Evolutionary conservation across 2,888 invertebrate species (phyloP), one percentile per base, ranked within the genome.

Genomic region (Limnephilus marmoratus): DNA sequence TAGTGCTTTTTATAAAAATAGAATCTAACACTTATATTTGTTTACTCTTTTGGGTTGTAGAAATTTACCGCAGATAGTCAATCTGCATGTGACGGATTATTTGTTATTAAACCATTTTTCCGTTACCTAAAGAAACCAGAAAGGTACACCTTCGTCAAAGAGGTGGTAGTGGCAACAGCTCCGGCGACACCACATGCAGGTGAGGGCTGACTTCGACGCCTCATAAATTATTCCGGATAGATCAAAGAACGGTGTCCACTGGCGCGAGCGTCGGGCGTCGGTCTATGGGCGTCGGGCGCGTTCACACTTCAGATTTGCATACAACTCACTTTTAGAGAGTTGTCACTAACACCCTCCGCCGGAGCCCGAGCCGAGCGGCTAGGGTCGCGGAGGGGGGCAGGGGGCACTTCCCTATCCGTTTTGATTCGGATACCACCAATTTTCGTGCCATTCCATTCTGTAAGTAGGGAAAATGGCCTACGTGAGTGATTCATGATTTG

Each of bases 311-410:
- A 91, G 81, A 93, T 93, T 93, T 93, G 93, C 93, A 93, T 93
- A 93, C 92, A 90, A 93, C 92, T 93, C 93, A 93, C 92, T 93
- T 93, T 93, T 91, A 90, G 91, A 90, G 91, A 87, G 91, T 89
- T 81, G 92, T 81, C 81, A 82, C 91, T 82, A 86, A 88, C 91
- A 87, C 90, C 90, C 83, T 80, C 91, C 82, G 81, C 88, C 90
- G 31, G n/a, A 80, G 68, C 85, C 91, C 85, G 31, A 49, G 49
- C 15, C 82, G 41, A 12, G 41, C 37, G 31, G 83, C 86, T 13
- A 88, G 80, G 88, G 88, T 49, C 87, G 49, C 87, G 49, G 31
- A 80, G 80, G 80, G 80, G 37, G 88, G 68, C 34, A 80, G 80
- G 80, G 88, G 68, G 68, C 37, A 86, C 80, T 88, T 88, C 80